phyloP scores from a whole-genome alignment of 2,888 invertebrate genomes.

The Baccha elongata region DNA sequence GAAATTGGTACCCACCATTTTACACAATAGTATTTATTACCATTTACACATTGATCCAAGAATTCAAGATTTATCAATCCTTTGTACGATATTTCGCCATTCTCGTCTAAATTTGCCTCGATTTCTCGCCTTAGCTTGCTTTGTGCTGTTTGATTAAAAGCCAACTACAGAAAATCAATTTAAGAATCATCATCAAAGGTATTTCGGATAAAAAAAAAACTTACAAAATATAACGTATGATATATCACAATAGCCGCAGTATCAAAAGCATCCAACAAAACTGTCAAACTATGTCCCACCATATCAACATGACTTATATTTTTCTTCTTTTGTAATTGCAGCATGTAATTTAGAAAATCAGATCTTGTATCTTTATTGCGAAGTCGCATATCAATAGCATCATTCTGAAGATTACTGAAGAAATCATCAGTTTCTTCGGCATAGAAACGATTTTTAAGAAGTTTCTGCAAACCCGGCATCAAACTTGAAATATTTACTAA shows the following conservation, averaged over 20 bases:
- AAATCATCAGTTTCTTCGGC: slow-evolving; percentile 85
- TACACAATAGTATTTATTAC: too few species aligned
- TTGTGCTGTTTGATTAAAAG: slow-evolving; percentile 75
- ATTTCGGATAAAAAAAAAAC: not conserved
- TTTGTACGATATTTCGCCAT: slow-evolving; percentile 74
- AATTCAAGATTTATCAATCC: slow-evolving; percentile 76
- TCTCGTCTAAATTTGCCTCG: slow-evolving; percentile 59
- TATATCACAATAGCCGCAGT: slow-evolving; percentile 77
- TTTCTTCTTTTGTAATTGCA: slow-evolving; percentile 78
- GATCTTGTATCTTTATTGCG: slow-evolving; percentile 74
- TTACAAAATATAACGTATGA: slow-evolving; percentile 74
- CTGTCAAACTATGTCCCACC: slow-evolving; percentile 78
- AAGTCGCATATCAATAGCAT: slow-evolving; percentile 77
- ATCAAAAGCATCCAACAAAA: slow-evolving; percentile 79
- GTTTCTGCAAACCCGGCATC: slow-evolving; percentile 75
- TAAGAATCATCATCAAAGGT: not conserved
- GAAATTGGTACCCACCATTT: too few species aligned
- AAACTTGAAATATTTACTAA: slow-evolving; percentile 75
- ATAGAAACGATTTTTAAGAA: slow-evolving; percentile 76
- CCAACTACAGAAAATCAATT: slow-evolving; percentile 71
- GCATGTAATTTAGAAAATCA: slow-evolving; percentile 78
- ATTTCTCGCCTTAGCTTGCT: slow-evolving; percentile 77
- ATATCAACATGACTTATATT: slow-evolving; percentile 77
- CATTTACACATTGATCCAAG: slow-evolving; percentile 77
- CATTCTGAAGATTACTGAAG: slow-evolving; percentile 76